Conservation (phyloP, 2,797 vertebrate genomes). For the Remorina albescens region DNA sequence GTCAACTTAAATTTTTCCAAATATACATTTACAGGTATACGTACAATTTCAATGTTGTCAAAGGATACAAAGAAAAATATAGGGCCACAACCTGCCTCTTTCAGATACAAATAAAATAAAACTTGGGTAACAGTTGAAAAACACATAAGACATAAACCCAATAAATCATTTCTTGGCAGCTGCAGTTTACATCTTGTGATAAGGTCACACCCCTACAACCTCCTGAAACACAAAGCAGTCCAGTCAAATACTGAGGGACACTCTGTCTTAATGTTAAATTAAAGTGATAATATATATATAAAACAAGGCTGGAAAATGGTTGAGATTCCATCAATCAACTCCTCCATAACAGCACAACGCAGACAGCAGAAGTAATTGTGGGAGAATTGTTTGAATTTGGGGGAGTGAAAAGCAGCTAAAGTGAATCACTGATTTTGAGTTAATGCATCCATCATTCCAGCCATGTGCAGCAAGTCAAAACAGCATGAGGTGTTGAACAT, state of each 20-base stretch:
- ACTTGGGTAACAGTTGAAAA: neutral
- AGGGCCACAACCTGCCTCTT: neutral
- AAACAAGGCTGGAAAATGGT: neutral
- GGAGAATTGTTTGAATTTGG: conserved; percentile 31
- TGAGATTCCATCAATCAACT: neutral
- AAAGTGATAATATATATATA: conserved; percentile 4
- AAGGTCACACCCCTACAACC: conserved; percentile 31
- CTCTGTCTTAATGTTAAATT: neutral
- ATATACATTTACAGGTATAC: neutral
- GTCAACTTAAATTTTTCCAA: neutral
- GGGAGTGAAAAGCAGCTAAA: conserved; percentile 22
- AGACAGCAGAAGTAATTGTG: neutral
- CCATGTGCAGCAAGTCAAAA: conserved; percentile 9
- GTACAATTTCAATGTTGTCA: neutral
- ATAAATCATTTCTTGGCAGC: conserved; percentile 5
- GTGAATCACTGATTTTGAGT: neutral
- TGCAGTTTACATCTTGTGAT: conserved; percentile 18
- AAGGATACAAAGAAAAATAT: neutral
- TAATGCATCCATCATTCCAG: conserved; percentile 1
- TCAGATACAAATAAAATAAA: neutral
- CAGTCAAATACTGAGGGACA: conserved; percentile 7
- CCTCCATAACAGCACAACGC: conserved; percentile 1
- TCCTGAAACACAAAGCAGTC: conserved; percentile 22
- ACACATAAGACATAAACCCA: neutral
- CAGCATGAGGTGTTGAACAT: conserved; percentile 1